phyloP scores from a whole-genome alignment of 2,113 vertebrate species.

The Dascyllus trimaculatus region DNA sequence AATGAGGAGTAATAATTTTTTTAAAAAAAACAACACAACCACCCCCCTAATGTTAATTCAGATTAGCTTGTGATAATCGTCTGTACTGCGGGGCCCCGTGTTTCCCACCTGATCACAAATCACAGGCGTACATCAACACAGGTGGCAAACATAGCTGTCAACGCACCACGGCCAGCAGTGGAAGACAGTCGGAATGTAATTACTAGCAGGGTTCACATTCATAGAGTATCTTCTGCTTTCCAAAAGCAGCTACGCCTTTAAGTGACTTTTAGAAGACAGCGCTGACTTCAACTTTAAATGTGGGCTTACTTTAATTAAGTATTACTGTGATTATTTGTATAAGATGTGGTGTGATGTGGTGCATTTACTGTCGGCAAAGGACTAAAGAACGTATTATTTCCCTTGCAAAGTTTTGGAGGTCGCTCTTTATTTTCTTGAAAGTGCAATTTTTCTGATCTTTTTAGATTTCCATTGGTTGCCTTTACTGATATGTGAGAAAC shows the following conservation, averaged over 20 bases:
- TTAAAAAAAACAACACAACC: background rate
- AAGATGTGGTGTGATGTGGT: background rate
- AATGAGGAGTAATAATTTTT: background rate
- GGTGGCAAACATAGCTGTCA: background rate
- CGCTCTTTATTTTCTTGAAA: too few relatives aligned
- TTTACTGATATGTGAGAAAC: too few relatives aligned
- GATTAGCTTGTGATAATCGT: background rate
- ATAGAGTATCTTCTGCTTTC: background rate
- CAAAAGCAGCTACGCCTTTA: too few relatives aligned
- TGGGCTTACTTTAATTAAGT: background rate
- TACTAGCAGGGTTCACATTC: background rate
- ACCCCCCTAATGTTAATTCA: background rate
- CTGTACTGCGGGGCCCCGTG: background rate
- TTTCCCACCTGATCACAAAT: conserved; percentile 1
- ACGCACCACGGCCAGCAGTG: background rate
- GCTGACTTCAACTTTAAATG: too few relatives aligned
- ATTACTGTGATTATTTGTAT: background rate
- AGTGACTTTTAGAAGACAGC: too few relatives aligned
- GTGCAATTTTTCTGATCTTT: too few relatives aligned
- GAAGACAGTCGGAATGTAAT: too few relatives aligned
- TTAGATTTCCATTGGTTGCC: too few relatives aligned
- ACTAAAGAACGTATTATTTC: background rate
- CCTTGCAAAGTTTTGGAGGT: too few relatives aligned
- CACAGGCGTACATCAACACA: background rate
- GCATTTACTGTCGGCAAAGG: background rate